Evolutionary conservation across 2,888 invertebrate species (phyloP).

Genomic region (Phaonia tiefii): DNA sequence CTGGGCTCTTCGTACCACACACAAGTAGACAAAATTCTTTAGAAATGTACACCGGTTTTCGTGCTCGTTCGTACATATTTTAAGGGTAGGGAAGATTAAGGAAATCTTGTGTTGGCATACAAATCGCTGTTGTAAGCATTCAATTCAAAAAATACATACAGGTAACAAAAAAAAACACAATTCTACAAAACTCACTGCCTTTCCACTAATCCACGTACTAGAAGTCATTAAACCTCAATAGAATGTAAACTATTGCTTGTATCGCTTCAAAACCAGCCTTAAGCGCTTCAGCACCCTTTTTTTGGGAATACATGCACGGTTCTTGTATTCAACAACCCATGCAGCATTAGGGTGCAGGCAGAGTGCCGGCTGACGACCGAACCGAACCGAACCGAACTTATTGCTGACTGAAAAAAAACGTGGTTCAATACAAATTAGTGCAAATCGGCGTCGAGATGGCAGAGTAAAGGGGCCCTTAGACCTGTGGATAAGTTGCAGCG

Average conservation of each 20-base stretch:
- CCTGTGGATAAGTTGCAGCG: no score
- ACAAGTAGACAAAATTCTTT: no score
- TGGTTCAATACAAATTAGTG: no score
- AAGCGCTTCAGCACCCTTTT: neutral
- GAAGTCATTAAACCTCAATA: no score
- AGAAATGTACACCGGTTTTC: neutral
- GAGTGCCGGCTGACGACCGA: no score
- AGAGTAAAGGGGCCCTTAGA: no score
- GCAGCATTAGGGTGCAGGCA: no score
- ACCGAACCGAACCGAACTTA: no score
- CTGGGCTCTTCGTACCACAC: no score
- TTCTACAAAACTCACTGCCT: neutral
- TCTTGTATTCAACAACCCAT: neutral
- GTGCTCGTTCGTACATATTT: neutral
- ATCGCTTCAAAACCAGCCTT: neutral
- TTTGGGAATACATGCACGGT: neutral
- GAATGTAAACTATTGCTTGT: neutral
- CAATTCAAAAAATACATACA: neutral
- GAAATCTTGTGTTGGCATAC: no score
- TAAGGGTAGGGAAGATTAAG: neutral
- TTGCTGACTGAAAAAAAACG: no score
- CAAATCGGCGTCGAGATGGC: no score
- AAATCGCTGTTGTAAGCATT: neutral
- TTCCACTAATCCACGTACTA: neutral
- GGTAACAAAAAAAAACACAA: neutral